Base-by-base conservation (phyloP, 2,888 invertebrate genomes). In the Hecatera dysodea region DNA sequence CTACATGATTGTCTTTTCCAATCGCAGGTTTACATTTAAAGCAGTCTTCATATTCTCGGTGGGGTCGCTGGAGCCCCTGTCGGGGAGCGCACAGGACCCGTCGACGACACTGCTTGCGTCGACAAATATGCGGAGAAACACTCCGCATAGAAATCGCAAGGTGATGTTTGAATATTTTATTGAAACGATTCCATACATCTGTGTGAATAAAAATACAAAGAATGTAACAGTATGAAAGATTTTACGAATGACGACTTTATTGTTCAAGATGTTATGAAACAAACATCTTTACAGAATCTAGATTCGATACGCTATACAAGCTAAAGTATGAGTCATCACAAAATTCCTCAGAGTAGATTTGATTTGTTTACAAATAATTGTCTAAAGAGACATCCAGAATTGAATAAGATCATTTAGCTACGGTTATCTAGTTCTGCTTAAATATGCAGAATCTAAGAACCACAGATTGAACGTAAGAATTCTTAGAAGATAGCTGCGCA, bases 1-100 rank as follows among this genome's bases (percentile, higher is more conserved):
- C n/a, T 15, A 46, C 36, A 17, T 27, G 27, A 48, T 65, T 65
- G 17, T 33, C 15, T 48, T 67, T 66, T 64, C 6, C 33, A 29
- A 72, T 53, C 87, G 75, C 82, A 93, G 93, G 86, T 82, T 80
- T 75, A 79, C 86, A 89, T 81, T 80, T 75, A 67, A 90, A 88
- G 75, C 72, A 80, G 73, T 77, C 82, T 74, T 86, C 87, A 63
- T 94, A 91, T 88, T 91, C 94, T 39, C 84, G 87, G 74, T 96
- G 95, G 95, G 89, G 91, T 53, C 82, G 77, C 2, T 96, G 95
- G 95, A 91, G 92, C 79, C 83, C 67, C 48, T 96, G 95, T 78
- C 89, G 85, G 65, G 91, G 81, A 17, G 93, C 93, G 42, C 90
- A 87, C 63, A 92, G 85, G 82, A 92, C 90, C 48, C 86, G 95